Percentiles rank a stretch among this genome's conserved stretches.
These are phyloP conservation scores for Stramonita haemastoma DNA, from an alignment of 2,888 invertebrate species.

Conservation along the genomic window DNA sequence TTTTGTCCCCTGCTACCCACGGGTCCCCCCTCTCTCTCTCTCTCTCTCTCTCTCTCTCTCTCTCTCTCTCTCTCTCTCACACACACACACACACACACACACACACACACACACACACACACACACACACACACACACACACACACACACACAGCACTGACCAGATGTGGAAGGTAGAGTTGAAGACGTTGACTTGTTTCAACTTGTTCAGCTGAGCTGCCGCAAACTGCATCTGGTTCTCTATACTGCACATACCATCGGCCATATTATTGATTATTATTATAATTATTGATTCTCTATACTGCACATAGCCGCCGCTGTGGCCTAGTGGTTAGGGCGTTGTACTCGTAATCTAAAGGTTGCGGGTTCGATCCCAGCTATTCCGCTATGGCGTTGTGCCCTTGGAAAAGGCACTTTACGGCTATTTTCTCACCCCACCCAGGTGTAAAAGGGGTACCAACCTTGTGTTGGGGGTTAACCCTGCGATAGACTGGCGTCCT, in stretches of 20 bases:
- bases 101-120: background rate
- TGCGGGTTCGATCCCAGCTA: too few relatives aligned
- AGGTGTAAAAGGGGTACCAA: too few relatives aligned
- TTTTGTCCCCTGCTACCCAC: too few relatives aligned
- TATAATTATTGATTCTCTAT: background rate
- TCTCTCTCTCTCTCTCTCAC: background rate
- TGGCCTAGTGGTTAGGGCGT: too few relatives aligned
- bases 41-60: background rate
- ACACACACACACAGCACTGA: constrained; percentile 54
- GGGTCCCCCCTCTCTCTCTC: too few relatives aligned
- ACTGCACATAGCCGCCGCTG: too few relatives aligned
- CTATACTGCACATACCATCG: constrained; percentile 81
- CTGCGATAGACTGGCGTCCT: too few relatives aligned
- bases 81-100: background rate
- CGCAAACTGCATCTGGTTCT: constrained; percentile 91
- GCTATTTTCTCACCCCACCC: too few relatives aligned
- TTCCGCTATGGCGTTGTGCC: too few relatives aligned
- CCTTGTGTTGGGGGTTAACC: too few relatives aligned
- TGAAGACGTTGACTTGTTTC: constrained; percentile 96
- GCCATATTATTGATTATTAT: background rate
- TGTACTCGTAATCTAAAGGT: too few relatives aligned
- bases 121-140: constrained; percentile 8
- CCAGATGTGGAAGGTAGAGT: constrained; percentile 98
- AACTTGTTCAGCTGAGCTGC: constrained; percentile 92
- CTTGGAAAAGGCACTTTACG: too few relatives aligned